Conservation (phyloP, 2,888 invertebrate species). For the Parnassius smintheus region DNA sequence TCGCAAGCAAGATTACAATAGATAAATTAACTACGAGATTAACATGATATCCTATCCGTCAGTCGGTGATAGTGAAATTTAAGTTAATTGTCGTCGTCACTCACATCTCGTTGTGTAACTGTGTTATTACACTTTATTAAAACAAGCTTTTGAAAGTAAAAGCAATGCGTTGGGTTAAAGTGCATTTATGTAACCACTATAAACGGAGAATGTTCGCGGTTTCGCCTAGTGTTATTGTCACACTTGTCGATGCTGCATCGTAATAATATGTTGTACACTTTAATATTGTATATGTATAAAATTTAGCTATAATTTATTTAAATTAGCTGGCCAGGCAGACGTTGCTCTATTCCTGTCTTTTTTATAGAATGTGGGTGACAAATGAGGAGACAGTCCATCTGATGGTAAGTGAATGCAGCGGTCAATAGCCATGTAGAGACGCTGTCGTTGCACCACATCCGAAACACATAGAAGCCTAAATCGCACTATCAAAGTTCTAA, state of each 20-base stretch:
- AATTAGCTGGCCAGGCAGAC: no score
- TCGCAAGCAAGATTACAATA: conserved; percentile 7
- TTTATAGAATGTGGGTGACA: no score
- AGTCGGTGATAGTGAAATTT: conserved; percentile 2
- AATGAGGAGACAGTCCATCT: no score
- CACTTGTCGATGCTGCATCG: no score
- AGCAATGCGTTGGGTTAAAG: conserved; percentile 18
- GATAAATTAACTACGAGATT: neutral
- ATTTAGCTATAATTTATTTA: no score
- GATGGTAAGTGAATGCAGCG: no score
- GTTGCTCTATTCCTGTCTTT: no score
- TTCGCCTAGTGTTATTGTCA: neutral
- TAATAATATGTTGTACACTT: neutral
- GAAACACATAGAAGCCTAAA: no score
- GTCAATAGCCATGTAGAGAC: no score
- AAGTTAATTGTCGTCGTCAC: conserved; percentile 12
- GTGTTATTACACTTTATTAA: conserved; percentile 14
- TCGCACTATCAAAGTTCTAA: no score
- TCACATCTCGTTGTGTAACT: conserved; percentile 6
- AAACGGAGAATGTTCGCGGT: neutral
- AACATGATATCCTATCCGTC: conserved; percentile 1
- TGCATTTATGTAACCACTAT: conserved; percentile 9
- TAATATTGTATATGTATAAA: no score
- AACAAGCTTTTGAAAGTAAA: conserved; percentile 19
- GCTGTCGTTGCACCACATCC: no score